A percentile compares a stretch with the other conserved stretches of the same genome.
Conservation (phyloP, 2,113 vertebrate species). For the Trichomycterus rosablanca region DNA sequence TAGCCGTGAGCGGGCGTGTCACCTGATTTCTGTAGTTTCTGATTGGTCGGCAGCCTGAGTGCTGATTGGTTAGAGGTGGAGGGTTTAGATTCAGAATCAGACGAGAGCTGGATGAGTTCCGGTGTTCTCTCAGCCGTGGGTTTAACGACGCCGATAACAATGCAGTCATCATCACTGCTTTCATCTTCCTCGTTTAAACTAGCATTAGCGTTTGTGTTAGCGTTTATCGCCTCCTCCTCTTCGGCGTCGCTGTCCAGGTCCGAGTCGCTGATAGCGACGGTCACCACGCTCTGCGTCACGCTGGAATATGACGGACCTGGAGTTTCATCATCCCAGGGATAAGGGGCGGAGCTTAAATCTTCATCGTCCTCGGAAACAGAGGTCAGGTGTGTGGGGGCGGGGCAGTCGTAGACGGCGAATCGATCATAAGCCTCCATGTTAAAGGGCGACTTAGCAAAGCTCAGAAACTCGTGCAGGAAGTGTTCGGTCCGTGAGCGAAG, state of each 20-base stretch:
- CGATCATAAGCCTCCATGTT: constrained; percentile 90
- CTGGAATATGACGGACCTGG: constrained; percentile 82
- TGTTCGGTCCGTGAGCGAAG: constrained; percentile 84
- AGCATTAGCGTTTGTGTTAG: constrained; percentile 29
- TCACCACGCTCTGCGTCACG: constrained; percentile 60
- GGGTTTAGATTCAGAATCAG: constrained; percentile 75
- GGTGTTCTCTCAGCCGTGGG: constrained; percentile 85
- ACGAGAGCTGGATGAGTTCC: constrained; percentile 87
- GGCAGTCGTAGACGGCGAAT: constrained; percentile 87
- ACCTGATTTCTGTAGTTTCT: neutral
- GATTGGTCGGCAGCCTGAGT: constrained; percentile 45
- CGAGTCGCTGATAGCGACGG: constrained; percentile 65
- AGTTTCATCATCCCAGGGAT: constrained; percentile 91
- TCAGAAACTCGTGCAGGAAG: constrained; percentile 91
- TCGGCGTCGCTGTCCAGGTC: constrained; percentile 70
- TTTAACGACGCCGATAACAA: constrained; percentile 87
- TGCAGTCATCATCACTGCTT: constrained; percentile 77
- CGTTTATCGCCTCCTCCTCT: constrained; percentile 23
- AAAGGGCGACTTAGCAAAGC: constrained; percentile 88
- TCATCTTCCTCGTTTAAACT: constrained; percentile 49
- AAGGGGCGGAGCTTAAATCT: constrained; percentile 54
- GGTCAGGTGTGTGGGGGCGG: constrained; percentile 77
- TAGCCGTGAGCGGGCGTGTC: constrained; percentile 44
- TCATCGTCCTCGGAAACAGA: constrained; percentile 82
- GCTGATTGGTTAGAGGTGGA: constrained; percentile 53